These are phyloP conservation scores for Pyrgilauda ruficollis DNA, from an alignment of 2,113 vertebrate genomes.

Conservation along the genomic window DNA sequence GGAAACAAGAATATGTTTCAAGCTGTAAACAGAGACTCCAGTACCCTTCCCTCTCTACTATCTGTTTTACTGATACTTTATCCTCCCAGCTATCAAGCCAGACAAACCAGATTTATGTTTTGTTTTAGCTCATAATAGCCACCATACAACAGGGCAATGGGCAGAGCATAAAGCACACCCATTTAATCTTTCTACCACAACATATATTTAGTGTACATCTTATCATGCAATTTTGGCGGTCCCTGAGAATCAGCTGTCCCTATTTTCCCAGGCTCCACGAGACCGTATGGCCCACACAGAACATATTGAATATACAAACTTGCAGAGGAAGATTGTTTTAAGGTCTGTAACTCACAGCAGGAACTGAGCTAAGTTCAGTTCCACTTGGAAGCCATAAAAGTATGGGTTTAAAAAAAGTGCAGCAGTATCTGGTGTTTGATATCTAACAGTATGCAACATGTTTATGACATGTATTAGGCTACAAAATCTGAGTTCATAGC, in stretches of 20 bases:
- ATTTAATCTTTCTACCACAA: slow-evolving; percentile 13
- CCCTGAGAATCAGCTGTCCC: slow-evolving; percentile 1
- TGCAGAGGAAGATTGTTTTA: slow-evolving; percentile 49
- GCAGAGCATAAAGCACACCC: not conserved
- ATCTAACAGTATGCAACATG: slow-evolving; percentile 61
- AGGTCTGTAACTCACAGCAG: slow-evolving; percentile 56
- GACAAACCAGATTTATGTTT: slow-evolving; percentile 1
- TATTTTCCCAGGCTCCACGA: not conserved
- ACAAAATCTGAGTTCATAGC: slow-evolving; percentile 52
- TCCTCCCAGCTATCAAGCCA: not conserved
- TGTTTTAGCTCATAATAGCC: slow-evolving; percentile 1
- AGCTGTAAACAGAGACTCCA: not conserved
- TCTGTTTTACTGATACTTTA: slow-evolving; percentile 15
- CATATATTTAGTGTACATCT: not conserved
- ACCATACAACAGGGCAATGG: not conserved
- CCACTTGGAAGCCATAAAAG: slow-evolving; percentile 67
- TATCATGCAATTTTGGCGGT: not conserved
- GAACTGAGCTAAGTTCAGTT: slow-evolving; percentile 61
- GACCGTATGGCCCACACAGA: not conserved
- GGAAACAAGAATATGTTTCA: not conserved
- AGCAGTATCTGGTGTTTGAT: slow-evolving; percentile 63
- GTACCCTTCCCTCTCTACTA: not conserved
- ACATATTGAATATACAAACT: slow-evolving; percentile 9
- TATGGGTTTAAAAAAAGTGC: slow-evolving; percentile 52
- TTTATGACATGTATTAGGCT: slow-evolving; percentile 61